phyloP scores from a whole-genome alignment of 2,113 vertebrate genomes.

The Pseudois nayaur region DNA sequence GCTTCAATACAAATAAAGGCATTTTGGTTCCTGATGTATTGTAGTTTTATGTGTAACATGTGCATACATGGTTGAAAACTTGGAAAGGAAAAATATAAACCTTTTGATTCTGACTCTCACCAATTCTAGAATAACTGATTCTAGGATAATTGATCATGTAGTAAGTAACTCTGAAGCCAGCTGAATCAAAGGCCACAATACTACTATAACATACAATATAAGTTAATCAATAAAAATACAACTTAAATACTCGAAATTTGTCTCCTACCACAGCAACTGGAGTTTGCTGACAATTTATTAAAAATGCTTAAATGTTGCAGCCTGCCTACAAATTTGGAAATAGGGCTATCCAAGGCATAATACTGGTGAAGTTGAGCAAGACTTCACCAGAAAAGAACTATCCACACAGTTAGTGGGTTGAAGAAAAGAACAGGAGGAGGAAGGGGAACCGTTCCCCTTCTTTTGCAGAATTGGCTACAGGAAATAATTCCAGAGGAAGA shows the following conservation, averaged over 20 bases:
- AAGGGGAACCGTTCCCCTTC: background rate
- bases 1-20: background rate
- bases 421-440: background rate
- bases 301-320: background rate
- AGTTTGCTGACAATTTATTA: conserved; percentile 27
- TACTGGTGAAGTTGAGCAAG: background rate
- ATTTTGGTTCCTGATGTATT: background rate
- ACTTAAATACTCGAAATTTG: background rate
- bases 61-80: background rate
- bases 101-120: background rate
- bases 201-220: background rate
- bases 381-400: background rate
- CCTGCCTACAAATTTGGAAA: background rate
- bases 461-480: background rate
- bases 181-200: background rate
- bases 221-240: background rate
- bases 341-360: background rate
- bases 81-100: background rate
- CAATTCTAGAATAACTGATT: background rate
- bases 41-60: background rate
- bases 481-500: background rate
- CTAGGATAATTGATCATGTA: background rate
- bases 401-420: background rate
- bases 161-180: background rate
- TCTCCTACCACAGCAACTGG: background rate